Evolutionary conservation across 1,140 invertebrate genomes (phyloP), one percentile per base, ranked within the genome.

Genomic region (Drepana arcuata): DNA sequence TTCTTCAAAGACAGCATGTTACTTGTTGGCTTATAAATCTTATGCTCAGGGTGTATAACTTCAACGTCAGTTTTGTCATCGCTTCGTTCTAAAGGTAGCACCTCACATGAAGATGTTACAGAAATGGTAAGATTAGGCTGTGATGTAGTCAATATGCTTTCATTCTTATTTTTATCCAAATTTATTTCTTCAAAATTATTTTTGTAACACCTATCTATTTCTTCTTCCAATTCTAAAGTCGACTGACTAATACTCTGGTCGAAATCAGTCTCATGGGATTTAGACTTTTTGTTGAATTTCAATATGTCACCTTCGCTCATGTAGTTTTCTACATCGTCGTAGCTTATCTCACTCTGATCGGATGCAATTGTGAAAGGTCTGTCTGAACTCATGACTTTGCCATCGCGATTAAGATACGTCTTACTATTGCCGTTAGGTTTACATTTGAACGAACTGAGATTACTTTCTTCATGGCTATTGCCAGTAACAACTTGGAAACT

Each of bases 341-440:
- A 86, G 48, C 82, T 84, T 13, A 88, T 85, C 66, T 88, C 86
- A 45, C 81, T 82, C 54, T 83, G 73, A 60, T 90, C 88, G 0
- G 90, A 92, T 0, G 91, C 91, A 29, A 92, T 92, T 2, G 91
- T 92, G 27, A 90, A 90, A 0, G 90, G 90, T 52, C 81, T 67
- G 42, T 84, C 82, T 7, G 59, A 72, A 40, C 74, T 83, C 48
- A 84, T 60, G 6, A 85, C 84, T 67, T 84, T 86, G 16, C 83
- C 84, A 37, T 86, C 84, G 63, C 78, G 75, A 40, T 85, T 84
- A 10, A 84, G 49, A 59, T 84, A 84, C 12, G 84, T 81, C 54
- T 86, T 85, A 34, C 75, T 75, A 28, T 68, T 74, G 33, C 61
- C 62, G 26, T 83, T 81, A 16, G 84, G 78, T 64, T 83, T 85